Evolutionary conservation across 2,888 invertebrate species (phyloP).

Genomic region (Rhagium mordax): DNA sequence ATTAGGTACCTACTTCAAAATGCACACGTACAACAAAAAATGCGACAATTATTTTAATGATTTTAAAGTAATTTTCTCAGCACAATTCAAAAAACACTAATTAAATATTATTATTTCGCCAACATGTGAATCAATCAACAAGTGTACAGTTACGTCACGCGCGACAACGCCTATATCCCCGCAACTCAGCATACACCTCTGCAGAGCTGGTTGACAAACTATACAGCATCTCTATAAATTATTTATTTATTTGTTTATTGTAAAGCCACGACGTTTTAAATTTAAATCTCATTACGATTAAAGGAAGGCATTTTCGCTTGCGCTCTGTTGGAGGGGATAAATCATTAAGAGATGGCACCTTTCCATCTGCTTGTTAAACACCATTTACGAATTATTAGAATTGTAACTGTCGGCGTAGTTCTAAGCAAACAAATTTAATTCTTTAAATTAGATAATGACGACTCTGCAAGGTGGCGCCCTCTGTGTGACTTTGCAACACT

Average conservation of each 20-base stretch:
- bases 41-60: neutral
- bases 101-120: slow-evolving; percentile 14
- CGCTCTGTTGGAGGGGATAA: neutral
- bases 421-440: neutral
- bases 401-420: neutral
- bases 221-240: neutral
- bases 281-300: neutral
- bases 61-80: neutral
- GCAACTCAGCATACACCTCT: slow-evolving; percentile 3
- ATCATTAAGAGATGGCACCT: neutral
- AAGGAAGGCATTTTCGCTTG: neutral
- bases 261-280: neutral
- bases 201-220: neutral
- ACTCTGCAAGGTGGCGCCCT: neutral
- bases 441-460: neutral
- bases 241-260: neutral
- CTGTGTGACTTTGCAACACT: neutral
- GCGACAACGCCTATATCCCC: slow-evolving; percentile 29
- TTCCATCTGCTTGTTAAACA: neutral
- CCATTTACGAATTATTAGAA: neutral
- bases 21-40: neutral
- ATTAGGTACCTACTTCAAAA: too few relatives aligned
- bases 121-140: slow-evolving; percentile 47
- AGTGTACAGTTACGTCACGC: slow-evolving; percentile 35
- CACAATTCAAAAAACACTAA: neutral